These are phyloP conservation scores for Dipodomys ordii DNA, from an alignment of 2,113 vertebrate genomes.

Conservation along the genomic window DNA sequence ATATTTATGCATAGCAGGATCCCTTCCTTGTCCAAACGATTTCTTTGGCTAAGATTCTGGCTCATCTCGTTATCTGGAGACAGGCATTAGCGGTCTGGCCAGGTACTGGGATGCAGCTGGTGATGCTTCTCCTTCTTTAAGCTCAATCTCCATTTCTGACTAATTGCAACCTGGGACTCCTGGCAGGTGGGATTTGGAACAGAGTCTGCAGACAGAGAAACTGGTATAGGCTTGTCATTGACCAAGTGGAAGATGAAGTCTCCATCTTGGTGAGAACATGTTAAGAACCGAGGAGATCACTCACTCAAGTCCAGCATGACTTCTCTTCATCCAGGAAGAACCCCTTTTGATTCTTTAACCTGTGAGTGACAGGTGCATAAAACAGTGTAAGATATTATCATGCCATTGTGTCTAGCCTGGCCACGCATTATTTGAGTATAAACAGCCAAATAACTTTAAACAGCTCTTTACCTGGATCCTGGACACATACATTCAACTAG, in stretches of 20 bases:
- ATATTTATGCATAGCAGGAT: too few species aligned
- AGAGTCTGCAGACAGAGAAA: not conserved
- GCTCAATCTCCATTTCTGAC: not conserved
- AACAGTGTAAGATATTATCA: not conserved
- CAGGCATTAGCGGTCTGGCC: not conserved
- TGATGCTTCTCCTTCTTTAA: not conserved
- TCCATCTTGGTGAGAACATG: not conserved
- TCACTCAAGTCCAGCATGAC: not conserved
- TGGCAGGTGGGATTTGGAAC: accelerated
- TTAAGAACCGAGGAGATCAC: not conserved
- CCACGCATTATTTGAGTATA: not conserved
- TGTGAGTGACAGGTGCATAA: not conserved
- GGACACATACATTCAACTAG: not conserved
- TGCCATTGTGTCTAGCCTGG: not conserved
- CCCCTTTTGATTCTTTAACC: not conserved
- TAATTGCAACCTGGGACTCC: not conserved
- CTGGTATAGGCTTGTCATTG: too few species aligned
- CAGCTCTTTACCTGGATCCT: not conserved
- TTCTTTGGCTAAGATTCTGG: not conserved
- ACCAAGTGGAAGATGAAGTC: not conserved
- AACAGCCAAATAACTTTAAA: not conserved
- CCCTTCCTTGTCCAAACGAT: accelerated
- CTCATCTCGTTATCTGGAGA: not conserved
- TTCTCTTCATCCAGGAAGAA: not conserved
- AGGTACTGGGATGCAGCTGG: not conserved